Percentiles rank a stretch among this genome's conserved stretches.
Evolutionary conservation across 2,888 invertebrate species (phyloP).

Genomic region (Caenorhabditis imperialis): DNA sequence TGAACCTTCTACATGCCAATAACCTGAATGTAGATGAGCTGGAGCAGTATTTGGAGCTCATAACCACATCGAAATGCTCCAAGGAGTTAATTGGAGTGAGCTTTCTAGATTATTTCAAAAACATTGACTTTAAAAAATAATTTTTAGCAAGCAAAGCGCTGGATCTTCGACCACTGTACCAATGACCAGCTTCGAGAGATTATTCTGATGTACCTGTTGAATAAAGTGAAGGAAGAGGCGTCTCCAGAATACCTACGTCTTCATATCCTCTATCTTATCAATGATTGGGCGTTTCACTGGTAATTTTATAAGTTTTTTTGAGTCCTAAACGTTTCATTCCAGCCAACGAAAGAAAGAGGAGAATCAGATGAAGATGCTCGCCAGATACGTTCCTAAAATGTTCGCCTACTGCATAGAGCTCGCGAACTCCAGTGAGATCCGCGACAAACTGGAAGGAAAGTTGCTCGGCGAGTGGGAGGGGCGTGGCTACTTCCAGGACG

Average conservation of each 20-base stretch:
- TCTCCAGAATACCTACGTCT: conserved; percentile 91
- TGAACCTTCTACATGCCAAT: conserved; percentile 5
- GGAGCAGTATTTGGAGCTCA: conserved; percentile 3
- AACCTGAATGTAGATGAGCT: conserved; percentile 29
- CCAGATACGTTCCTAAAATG: conserved; percentile 96
- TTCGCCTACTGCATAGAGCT: conserved; percentile 93
- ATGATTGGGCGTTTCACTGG: conserved; percentile 94
- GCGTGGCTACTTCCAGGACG: conserved; percentile 82
- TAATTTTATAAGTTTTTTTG: conserved; percentile 22
- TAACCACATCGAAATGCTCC: conserved; percentile 37
- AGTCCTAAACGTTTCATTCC: conserved; percentile 79
- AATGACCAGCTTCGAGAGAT: conserved; percentile 88
- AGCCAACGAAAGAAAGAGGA: conserved; percentile 96
- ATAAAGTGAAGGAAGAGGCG: conserved; percentile 83
- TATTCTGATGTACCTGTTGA: conserved; percentile 68
- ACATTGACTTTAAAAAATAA: not conserved
- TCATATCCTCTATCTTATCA: conserved; percentile 97
- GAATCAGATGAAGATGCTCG: conserved; percentile 92
- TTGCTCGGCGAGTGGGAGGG: conserved; percentile 94
- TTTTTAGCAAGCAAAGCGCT: conserved; percentile 86
- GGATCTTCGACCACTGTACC: conserved; percentile 93
- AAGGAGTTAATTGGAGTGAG: conserved; percentile 47
- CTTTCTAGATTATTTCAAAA: not conserved
- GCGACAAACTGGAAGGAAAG: conserved; percentile 84
- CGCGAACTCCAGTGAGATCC: conserved; percentile 78